These are phyloP conservation scores for Diabrotica undecimpunctata DNA, from an alignment of 1,140 invertebrate species.

Conservation along the genomic window DNA sequence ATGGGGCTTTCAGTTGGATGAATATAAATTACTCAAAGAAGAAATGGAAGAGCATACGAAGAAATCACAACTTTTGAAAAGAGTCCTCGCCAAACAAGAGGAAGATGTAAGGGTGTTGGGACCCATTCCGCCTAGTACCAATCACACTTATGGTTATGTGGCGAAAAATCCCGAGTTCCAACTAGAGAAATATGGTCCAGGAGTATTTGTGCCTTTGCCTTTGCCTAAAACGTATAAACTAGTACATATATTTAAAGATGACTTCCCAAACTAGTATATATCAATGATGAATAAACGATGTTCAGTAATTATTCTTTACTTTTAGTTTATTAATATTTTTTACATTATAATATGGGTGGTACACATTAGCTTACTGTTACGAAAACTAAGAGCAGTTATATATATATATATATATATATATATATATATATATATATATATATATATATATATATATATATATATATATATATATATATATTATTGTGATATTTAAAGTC, in stretches of 20 bases:
- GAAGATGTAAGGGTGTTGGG: slow-evolving; percentile 20
- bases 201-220: slow-evolving; percentile 23
- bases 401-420: too few relatives aligned
- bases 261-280: not conserved
- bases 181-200: slow-evolving; percentile 31
- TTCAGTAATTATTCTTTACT: too few relatives aligned
- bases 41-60: slow-evolving; percentile 11
- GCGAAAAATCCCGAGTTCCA: slow-evolving; percentile 27
- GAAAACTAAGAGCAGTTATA: too few relatives aligned
- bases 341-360: too few relatives aligned
- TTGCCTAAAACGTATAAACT: slow-evolving; percentile 22
- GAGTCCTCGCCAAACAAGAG: slow-evolving; percentile 17
- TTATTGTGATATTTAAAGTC: too few relatives aligned
- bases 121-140: slow-evolving; percentile 28
- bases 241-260: not conserved
- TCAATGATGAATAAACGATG: too few relatives aligned
- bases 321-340: too few relatives aligned
- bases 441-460: too few relatives aligned
- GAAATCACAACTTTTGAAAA: slow-evolving; percentile 15
- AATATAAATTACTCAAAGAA: slow-evolving; percentile 22
- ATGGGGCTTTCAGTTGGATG: slow-evolving; percentile 29
- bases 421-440: too few relatives aligned
- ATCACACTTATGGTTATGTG: slow-evolving; percentile 36
- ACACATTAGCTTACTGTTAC: too few relatives aligned
- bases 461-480: too few relatives aligned